Conservation (phyloP, 2,797 vertebrate species). For the Nasua narica region DNA sequence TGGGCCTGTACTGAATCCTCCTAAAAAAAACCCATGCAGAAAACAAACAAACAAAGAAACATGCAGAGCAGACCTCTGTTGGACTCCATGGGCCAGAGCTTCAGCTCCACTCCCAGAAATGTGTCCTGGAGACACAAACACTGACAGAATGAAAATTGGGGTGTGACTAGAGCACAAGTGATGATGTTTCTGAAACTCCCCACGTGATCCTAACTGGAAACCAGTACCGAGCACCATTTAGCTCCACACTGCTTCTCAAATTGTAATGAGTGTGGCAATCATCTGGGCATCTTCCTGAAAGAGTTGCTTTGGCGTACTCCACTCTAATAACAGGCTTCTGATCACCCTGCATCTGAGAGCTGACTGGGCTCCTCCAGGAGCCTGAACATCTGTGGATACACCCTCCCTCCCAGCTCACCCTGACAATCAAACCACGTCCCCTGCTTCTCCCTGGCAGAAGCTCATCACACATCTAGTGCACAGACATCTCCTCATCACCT, state of each 20-base stretch:
- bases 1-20: background rate
- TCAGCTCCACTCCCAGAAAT: background rate
- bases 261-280: no score
- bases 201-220: background rate
- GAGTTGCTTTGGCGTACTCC: background rate
- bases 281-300: no score
- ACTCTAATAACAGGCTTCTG: background rate
- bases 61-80: background rate
- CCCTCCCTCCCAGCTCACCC: no score
- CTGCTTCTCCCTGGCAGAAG: no score
- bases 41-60: no score
- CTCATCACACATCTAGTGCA: no score
- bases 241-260: no score
- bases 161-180: background rate
- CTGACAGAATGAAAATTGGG: background rate
- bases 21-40: background rate
- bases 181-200: background rate
- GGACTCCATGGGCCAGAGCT: background rate
- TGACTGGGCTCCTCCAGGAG: background rate
- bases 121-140: background rate
- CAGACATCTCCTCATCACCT: no score
- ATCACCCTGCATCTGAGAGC: background rate
- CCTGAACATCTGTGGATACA: background rate
- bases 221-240: no score
- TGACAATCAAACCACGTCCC: no score